A percentile compares a stretch with the other conserved stretches of the same genome.
These are phyloP conservation scores for Epinotia ramella DNA, from an alignment of 2,888 invertebrate species.

Conservation along the genomic window DNA sequence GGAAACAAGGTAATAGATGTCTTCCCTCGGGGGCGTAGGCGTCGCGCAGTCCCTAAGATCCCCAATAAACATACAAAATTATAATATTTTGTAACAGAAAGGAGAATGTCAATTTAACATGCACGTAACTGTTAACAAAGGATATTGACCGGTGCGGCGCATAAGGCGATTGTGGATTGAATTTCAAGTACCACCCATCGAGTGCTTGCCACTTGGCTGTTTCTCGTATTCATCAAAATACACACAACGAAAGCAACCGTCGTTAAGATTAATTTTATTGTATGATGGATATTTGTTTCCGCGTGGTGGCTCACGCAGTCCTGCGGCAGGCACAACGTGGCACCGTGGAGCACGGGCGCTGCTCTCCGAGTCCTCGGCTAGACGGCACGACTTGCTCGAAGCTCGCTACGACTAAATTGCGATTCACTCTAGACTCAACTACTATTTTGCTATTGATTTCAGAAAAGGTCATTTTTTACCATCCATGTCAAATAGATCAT, in stretches of 20 bases:
- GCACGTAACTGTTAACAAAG: neutral
- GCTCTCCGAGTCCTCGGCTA: constrained; percentile 27
- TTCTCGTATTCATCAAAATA: neutral
- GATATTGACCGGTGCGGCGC: constrained; percentile 16
- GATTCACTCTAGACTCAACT: neutral
- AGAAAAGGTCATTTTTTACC: too few species aligned
- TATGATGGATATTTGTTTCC: constrained; percentile 31
- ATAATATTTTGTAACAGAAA: neutral
- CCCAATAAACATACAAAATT: neutral
- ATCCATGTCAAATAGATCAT: too few species aligned
- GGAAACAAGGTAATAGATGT: constrained; percentile 44
- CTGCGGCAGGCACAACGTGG: constrained; percentile 38
- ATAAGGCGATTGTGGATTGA: constrained; percentile 4
- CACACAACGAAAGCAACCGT: neutral
- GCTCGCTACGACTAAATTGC: neutral
- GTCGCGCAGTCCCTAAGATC: constrained; percentile 3
- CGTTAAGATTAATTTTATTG: constrained; percentile 36
- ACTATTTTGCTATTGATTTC: too few species aligned
- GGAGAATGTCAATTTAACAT: neutral
- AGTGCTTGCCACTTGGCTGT: neutral
- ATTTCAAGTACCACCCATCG: neutral
- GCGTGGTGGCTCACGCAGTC: constrained; percentile 38
- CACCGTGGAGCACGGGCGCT: constrained; percentile 10
- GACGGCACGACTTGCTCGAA: constrained; percentile 25
- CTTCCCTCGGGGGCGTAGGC: constrained; percentile 41